Conservation (phyloP, 2,888 invertebrate genomes). For the Amiota minor region DNA sequence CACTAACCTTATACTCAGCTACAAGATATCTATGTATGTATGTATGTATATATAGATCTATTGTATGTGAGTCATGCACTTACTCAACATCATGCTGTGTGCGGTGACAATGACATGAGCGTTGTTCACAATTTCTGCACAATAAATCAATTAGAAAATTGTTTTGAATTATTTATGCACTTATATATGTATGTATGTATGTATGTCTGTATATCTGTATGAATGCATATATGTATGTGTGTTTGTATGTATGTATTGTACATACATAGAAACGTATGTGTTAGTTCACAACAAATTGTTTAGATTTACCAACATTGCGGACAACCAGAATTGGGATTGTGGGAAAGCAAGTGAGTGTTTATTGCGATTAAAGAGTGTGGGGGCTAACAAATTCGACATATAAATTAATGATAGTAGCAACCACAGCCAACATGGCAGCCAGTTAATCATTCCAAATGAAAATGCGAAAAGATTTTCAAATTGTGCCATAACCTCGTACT, state of each 20-base stretch:
- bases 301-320: background rate
- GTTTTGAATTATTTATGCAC: conserved; percentile 21
- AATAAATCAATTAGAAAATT: conserved; percentile 29
- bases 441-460: conserved; percentile 16
- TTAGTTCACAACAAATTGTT: background rate
- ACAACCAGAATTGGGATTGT: background rate
- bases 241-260: background rate
- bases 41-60: too few species aligned
- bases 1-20: too few species aligned
- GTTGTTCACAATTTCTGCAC: conserved; percentile 13
- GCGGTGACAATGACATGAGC: background rate
- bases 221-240: background rate
- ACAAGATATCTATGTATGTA: too few species aligned
- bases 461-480: conserved; percentile 25
- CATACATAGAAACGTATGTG: background rate
- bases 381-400: background rate
- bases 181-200: background rate
- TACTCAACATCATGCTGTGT: background rate
- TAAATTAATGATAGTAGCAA: conserved; percentile 8
- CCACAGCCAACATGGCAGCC: conserved; percentile 13
- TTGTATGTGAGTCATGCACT: background rate
- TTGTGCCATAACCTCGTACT: background rate
- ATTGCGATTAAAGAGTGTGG: background rate
- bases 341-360: background rate
- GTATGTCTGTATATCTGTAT: background rate